Evolutionary conservation across 2,888 invertebrate species (phyloP), one percentile per base, ranked within the genome.

Genomic region (Villa cingulata): DNA sequence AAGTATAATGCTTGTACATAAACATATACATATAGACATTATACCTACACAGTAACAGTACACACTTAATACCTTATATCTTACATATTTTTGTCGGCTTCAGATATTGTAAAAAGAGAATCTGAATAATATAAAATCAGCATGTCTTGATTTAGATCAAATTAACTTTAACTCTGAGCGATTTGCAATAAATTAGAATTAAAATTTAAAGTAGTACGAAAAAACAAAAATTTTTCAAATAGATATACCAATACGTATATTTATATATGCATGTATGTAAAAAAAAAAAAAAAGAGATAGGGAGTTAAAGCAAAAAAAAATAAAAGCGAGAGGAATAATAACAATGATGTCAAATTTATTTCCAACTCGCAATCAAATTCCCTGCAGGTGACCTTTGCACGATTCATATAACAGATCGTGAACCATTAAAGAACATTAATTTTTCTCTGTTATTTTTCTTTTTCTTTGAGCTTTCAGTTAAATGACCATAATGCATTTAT

Each of bases 311-410:
- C n/a, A n/a, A n/a, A n/a, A n/a, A n/a, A n/a, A n/a, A n/a, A n/a
- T n/a, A n/a, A n/a, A n/a, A n/a, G n/a, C n/a, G n/a, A n/a, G n/a
- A n/a, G n/a, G n/a, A n/a, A n/a, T 16, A 48, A 16, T 42, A 46
- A 46, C 45, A 44, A 50, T 36, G 56, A 59, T 58, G 59, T 61
- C 61, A 61, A 62, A 61, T 61, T 61, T 60, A 62, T 62, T 59
- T 58, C 56, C 58, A 56, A 60, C 59, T 59, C 56, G 62, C 61
- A 62, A 62, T 62, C 61, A 62, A 61, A 60, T 60, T 62, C 61
- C 55, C 62, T 56, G 57, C 62, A 58, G 62, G 62, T 60, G 60
- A 59, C 59, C 60, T 60, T 56, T 56, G 41, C 29, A 32, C 29
- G 29, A 32, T 32, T 23, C 41, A 36, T n/a, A 41, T 34, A 36